Evolutionary conservation across 2,888 invertebrate genomes (phyloP).

Genomic region (Mamestra brassicae): DNA sequence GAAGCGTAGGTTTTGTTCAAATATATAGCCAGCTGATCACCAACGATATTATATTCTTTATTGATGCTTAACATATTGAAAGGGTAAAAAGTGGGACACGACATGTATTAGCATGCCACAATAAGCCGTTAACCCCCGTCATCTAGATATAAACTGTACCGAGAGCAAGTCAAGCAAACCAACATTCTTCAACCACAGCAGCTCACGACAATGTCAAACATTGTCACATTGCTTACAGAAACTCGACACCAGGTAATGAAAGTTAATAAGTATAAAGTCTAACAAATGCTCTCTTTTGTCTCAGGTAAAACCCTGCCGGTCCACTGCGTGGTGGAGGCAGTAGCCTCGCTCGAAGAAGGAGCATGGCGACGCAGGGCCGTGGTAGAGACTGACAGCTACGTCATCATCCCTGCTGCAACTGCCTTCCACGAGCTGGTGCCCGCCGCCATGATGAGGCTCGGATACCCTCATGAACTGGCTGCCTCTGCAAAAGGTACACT

Average conservation of each 20-base stretch:
- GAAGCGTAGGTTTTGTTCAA: neutral
- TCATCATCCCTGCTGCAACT: constrained; percentile 97
- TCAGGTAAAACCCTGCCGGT: constrained; percentile 95
- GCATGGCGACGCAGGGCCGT: constrained; percentile 92
- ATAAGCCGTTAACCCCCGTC: neutral
- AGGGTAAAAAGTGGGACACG: neutral
- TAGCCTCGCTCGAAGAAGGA: constrained; percentile 93
- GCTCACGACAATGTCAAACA: neutral
- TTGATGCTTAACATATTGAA: neutral
- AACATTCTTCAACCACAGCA: neutral
- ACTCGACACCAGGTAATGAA: neutral
- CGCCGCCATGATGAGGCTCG: constrained; percentile 97
- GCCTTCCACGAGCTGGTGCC: constrained; percentile 98
- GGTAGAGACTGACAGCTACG: constrained; percentile 98
- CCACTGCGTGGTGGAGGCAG: constrained; percentile 98
- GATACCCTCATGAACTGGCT: constrained; percentile 96
- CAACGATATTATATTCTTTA: neutral
- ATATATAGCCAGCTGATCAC: neutral
- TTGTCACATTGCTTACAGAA: neutral
- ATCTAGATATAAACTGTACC: no score
- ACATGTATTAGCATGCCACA: neutral
- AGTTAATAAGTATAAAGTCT: neutral
- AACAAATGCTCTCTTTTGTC: constrained; percentile 58
- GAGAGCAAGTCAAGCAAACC: neutral
- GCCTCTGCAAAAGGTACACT: constrained; percentile 94